phyloP scores from a whole-genome alignment of 2,888 invertebrate species.

The Ommatoiulus sabulosus region DNA sequence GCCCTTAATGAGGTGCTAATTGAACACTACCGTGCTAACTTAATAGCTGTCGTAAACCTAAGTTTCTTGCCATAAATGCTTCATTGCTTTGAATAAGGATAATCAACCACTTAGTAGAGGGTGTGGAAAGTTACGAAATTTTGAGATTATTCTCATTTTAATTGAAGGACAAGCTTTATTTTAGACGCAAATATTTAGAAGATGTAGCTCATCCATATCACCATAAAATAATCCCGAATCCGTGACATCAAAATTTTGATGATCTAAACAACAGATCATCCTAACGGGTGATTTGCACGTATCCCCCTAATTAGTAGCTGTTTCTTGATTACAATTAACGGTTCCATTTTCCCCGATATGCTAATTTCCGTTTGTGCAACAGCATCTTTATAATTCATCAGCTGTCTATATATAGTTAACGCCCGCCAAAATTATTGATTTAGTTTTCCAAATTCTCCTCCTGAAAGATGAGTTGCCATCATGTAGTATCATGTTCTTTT shows the following conservation, averaged over 20 bases:
- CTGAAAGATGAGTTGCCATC: neutral
- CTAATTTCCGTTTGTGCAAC: neutral
- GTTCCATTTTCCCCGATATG: neutral
- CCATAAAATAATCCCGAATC: neutral
- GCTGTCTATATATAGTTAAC: neutral
- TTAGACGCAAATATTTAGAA: neutral
- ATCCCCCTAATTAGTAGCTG: neutral
- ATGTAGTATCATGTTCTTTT: no score
- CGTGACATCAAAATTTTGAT: neutral
- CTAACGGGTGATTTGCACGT: neutral
- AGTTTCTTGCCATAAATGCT: conserved; percentile 36
- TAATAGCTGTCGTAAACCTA: conserved; percentile 31
- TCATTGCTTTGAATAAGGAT: conserved; percentile 40
- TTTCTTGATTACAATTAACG: neutral
- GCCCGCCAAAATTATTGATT: neutral
- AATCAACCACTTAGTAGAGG: conserved; percentile 27
- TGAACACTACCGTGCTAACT: conserved; percentile 40
- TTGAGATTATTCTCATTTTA: neutral
- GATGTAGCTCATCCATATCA: neutral
- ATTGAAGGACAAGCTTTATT: neutral
- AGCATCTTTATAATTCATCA: neutral
- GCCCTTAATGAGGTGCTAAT: conserved; percentile 40
- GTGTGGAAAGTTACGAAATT: neutral
- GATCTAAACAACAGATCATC: neutral
- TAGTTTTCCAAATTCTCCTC: neutral